Evolutionary conservation across 2,888 invertebrate species (phyloP), one percentile per base, ranked within the genome.

Genomic region (Beris chalybata): DNA sequence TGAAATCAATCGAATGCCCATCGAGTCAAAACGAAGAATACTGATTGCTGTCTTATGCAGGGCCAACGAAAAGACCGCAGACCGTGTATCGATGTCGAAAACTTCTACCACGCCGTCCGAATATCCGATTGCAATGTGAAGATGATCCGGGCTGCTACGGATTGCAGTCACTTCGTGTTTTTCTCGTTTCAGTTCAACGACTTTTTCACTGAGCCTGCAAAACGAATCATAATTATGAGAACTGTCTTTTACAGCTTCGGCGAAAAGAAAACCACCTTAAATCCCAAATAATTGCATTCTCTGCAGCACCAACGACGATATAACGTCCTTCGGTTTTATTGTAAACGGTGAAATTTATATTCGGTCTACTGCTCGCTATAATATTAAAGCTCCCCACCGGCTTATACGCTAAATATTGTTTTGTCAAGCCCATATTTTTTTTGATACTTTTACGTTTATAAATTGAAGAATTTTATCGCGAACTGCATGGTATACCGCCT

Each of bases 241-340:
- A 22, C 4, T 32, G 22, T 56, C 32, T 6, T 30, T 32, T 57
- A 15, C 4, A 44, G 15, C 44, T 47, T 43, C 31, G 57, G 32
- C 56, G 29, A 63, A 58, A 15, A 55, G 47, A 75, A 79, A 91
- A 90, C 84, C 90, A 87, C 76, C 92, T 86, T 77, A 97, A 85
- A 83, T 98, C 97, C 95, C 97, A 98, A 75, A 98, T 86, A 74
- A 91, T 87, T 69, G 96, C 90, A 85, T 95, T 90, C 83, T 98
- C 97, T 76, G 94, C 93, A 7, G 94, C 95, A 61, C 93, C 95
- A n/a, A 91, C 90, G 52, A 95, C 96, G 57, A 94, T 87, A 80
- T 88, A 95, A 77, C 93, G 85, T 52, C 93, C 93, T 76, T 90
- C 89, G 70, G 88, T 87, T 57, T 88, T 89, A 73, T 90, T 87